phyloP scores from a whole-genome alignment of 2,113 vertebrate species.

The Vulpes vulpes region DNA sequence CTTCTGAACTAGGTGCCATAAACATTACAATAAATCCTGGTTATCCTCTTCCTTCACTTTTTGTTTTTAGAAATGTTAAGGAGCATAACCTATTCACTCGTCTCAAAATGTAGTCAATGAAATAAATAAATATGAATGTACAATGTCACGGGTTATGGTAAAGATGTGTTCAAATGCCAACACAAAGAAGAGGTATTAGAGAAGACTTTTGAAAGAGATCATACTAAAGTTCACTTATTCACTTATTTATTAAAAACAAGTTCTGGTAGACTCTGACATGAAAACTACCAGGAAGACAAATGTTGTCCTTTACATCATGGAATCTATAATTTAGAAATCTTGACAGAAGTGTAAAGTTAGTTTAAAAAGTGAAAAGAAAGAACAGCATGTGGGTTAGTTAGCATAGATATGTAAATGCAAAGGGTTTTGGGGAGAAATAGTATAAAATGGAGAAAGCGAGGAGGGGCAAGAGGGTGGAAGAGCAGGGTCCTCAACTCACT shows the following conservation, averaged over 20 bases:
- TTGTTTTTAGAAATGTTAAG: background rate
- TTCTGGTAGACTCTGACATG: background rate
- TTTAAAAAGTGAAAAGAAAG: conserved; percentile 7
- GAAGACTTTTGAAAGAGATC: background rate
- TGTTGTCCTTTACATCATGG: background rate
- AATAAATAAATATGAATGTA: background rate
- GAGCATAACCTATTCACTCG: background rate
- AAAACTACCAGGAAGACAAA: background rate
- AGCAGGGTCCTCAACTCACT: too few species aligned
- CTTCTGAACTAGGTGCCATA: background rate
- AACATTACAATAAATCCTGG: background rate
- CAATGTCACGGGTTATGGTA: background rate
- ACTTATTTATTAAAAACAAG: background rate
- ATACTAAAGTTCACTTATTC: background rate
- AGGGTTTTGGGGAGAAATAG: background rate
- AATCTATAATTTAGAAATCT: background rate
- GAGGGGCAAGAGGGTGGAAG: too few species aligned
- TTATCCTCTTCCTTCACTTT: background rate
- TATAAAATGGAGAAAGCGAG: background rate
- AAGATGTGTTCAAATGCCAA: background rate
- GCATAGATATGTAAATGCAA: background rate
- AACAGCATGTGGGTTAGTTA: background rate
- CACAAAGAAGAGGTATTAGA: background rate
- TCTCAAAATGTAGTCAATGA: background rate
- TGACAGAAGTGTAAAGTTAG: background rate